phyloP scores from a whole-genome alignment of 2,888 invertebrate species.

The Leptopilina drosophilae region DNA sequence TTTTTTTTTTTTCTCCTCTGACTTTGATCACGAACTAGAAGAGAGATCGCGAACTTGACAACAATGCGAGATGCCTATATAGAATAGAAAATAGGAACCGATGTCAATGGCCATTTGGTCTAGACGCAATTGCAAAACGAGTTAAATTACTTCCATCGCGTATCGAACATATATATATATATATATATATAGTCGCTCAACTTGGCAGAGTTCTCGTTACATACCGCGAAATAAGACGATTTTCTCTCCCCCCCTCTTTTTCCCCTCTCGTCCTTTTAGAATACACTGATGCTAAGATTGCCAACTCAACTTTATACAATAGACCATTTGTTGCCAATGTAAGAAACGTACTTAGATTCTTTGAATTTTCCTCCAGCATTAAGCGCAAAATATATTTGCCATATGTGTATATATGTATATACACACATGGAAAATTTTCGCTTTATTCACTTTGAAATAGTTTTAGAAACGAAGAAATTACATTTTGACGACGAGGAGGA shows the following conservation, averaged over 20 bases:
- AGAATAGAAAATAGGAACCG: conserved; percentile 42
- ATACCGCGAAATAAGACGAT: conserved; percentile 45
- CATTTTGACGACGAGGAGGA: not conserved
- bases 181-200: conserved; percentile 41
- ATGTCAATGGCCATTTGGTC: conserved; percentile 50
- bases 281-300: conserved; percentile 14
- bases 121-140: conserved; percentile 50
- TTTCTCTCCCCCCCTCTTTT: conserved; percentile 13
- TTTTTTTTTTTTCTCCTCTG: not conserved
- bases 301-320: conserved; percentile 43
- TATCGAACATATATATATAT: conserved; percentile 44
- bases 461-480: conserved; percentile 16
- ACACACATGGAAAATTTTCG: not conserved
- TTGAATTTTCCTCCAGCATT: conserved; percentile 1
- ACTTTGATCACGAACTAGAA: conserved; percentile 38
- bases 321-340: conserved; percentile 40
- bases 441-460: not conserved
- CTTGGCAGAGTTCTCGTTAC: conserved; percentile 47
- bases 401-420: not conserved
- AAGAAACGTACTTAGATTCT: conserved; percentile 5
- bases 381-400: not conserved
- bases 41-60: conserved; percentile 34
- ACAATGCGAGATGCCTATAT: conserved; percentile 12
- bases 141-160: conserved; percentile 47
- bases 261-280: no score